These are phyloP conservation scores for Bombus fervidus DNA, from an alignment of 1,140 invertebrate genomes.

Conservation along the genomic window DNA sequence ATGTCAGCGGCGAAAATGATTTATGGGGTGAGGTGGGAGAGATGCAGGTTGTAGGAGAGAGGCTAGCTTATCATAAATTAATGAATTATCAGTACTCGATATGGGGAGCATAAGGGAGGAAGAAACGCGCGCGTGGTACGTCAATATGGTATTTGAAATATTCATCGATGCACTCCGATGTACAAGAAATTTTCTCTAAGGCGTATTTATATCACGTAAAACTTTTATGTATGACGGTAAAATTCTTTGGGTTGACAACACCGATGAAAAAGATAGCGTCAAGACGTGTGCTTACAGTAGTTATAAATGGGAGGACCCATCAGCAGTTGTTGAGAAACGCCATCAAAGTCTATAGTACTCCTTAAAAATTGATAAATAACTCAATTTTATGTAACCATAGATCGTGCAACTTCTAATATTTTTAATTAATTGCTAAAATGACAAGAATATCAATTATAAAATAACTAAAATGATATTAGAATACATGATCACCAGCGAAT, in stretches of 20 bases:
- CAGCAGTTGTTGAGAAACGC: not conserved
- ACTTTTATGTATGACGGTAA: constrained; percentile 43
- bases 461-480: not conserved
- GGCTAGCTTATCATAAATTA: constrained; percentile 77
- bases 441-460: not conserved
- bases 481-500: not conserved
- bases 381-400: not conserved
- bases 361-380: not conserved
- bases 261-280: not conserved
- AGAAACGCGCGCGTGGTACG: constrained; percentile 37
- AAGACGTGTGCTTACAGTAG: not conserved
- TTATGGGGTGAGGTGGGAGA: constrained; percentile 67
- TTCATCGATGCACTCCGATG: constrained; percentile 60
- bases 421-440: not conserved
- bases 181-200: constrained; percentile 20
- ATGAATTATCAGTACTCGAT: constrained; percentile 74
- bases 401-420: not conserved
- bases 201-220: constrained; percentile 57
- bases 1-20: constrained; percentile 76
- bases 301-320: not conserved
- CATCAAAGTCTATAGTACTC: not conserved
- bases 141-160: constrained; percentile 72
- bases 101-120: constrained; percentile 16
- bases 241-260: constrained; percentile 18
- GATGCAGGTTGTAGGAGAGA: constrained; percentile 56